Percentiles rank a stretch among this genome's conserved stretches.
phyloP scores from a whole-genome alignment of 1,140 invertebrate genomes.

The Ericerus pela region DNA sequence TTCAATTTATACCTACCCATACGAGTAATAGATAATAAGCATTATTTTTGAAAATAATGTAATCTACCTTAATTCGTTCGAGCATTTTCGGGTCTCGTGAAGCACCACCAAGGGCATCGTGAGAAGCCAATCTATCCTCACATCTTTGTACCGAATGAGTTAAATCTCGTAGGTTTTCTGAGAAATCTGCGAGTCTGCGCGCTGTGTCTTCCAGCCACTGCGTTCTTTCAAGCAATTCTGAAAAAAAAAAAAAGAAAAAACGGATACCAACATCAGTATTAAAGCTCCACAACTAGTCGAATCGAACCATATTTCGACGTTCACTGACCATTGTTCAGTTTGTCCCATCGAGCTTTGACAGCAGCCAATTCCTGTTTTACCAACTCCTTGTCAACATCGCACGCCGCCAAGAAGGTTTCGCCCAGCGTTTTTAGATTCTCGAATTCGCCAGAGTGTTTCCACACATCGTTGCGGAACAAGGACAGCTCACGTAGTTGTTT shows the following conservation, averaged over 20 bases:
- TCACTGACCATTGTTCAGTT: constrained; percentile 59
- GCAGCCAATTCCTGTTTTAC: constrained; percentile 64
- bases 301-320: neutral
- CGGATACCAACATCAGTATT: neutral
- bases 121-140: constrained; percentile 70
- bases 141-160: constrained; percentile 66
- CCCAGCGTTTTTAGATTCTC: constrained; percentile 72
- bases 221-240: constrained; percentile 41
- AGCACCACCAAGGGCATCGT: constrained; percentile 60
- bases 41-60: neutral
- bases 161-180: constrained; percentile 66
- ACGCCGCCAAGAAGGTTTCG: constrained; percentile 67
- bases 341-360: constrained; percentile 78
- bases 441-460: constrained; percentile 82
- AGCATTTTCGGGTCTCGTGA: constrained; percentile 65
- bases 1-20: too few species aligned
- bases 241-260: constrained; percentile 15
- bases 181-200: constrained; percentile 66
- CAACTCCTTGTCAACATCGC: constrained; percentile 78
- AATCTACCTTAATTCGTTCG: constrained; percentile 54
- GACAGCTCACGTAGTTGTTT: constrained; percentile 79
- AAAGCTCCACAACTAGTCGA: neutral
- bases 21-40: neutral
- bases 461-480: constrained; percentile 78
- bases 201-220: constrained; percentile 71